Evolutionary conservation across 2,888 invertebrate genomes (phyloP).

Genomic region (Prenolepis imparis): DNA sequence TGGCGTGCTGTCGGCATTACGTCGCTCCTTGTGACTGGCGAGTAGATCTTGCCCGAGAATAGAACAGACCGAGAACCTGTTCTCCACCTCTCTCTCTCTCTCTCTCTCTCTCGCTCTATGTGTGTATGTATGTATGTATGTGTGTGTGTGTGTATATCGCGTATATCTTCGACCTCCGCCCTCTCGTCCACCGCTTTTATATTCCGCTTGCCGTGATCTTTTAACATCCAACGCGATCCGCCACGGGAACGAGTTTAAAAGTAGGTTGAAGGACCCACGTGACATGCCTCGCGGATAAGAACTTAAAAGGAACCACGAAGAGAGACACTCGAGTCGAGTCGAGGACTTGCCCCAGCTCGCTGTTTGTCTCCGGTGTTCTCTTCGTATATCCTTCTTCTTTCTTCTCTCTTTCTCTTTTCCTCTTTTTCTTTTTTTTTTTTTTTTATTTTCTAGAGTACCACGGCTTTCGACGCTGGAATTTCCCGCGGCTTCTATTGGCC

Average conservation of each 20-base stretch:
- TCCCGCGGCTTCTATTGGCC: constrained; percentile 31
- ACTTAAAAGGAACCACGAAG: constrained; percentile 83
- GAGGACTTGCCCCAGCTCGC: constrained; percentile 81
- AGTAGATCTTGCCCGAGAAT: constrained; percentile 45
- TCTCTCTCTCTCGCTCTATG: background rate
- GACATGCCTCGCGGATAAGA: constrained; percentile 76
- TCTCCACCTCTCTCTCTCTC: background rate
- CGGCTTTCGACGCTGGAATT: constrained; percentile 54
- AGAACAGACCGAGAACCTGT: constrained; percentile 17
- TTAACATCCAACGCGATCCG: constrained; percentile 59
- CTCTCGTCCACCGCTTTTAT: constrained; percentile 31
- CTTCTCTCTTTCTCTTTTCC: background rate
- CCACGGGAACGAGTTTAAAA: constrained; percentile 79
- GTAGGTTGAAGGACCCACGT: constrained; percentile 74
- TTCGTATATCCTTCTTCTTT: constrained; percentile 30
- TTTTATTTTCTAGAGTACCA: constrained; percentile 59
- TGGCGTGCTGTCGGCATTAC: constrained; percentile 72
- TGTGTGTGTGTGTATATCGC: background rate
- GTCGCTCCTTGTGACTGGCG: constrained; percentile 61
- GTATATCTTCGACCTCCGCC: constrained; percentile 13
- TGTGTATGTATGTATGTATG: background rate
- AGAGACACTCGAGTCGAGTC: constrained; percentile 81
- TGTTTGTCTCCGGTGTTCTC: constrained; percentile 76
- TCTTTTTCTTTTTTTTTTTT: constrained; percentile 1
- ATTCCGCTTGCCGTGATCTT: constrained; percentile 56